Conservation (phyloP, 2,888 invertebrate genomes). For the Hypena proboscidalis region DNA sequence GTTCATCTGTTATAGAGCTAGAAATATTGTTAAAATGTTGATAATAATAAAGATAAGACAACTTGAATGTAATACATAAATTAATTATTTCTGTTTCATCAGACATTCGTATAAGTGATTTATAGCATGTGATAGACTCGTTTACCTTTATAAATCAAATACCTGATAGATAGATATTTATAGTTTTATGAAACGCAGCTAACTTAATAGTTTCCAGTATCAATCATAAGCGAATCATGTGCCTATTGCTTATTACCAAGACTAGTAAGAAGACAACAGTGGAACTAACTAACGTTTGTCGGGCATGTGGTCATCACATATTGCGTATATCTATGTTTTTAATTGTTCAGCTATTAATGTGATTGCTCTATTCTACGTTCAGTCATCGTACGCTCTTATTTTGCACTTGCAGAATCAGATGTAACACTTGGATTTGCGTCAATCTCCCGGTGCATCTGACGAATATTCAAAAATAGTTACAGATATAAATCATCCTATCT, state of each 20-base stretch:
- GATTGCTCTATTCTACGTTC: conserved; percentile 38
- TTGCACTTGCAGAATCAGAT: conserved; percentile 55
- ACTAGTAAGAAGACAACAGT: conserved; percentile 27
- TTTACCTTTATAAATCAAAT: conserved; percentile 17
- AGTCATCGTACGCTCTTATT: conserved; percentile 51
- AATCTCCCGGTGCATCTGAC: conserved; percentile 61
- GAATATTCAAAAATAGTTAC: conserved; percentile 59
- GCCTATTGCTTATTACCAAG: conserved; percentile 24
- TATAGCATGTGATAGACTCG: conserved; percentile 5
- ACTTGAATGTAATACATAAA: too few relatives aligned
- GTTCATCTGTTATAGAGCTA: too few relatives aligned
- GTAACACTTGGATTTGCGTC: conserved; percentile 63
- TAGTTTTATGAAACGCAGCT: conserved; percentile 14
- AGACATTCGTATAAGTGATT: conserved; percentile 8
- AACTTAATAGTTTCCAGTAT: conserved; percentile 27
- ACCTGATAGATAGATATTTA: conserved; percentile 5
- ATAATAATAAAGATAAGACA: too few relatives aligned
- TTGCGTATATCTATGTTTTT: conserved; percentile 45
- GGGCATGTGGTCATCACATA: conserved; percentile 53
- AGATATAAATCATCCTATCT: conserved; percentile 21
- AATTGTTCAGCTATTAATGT: conserved; percentile 51
- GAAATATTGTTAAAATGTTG: too few relatives aligned
- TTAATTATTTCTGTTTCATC: conserved; percentile 6
- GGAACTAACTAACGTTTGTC: conserved; percentile 44
- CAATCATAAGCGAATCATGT: conserved; percentile 45